These are phyloP conservation scores for Chaenogobius annularis DNA, from an alignment of 2,113 vertebrate species.

Conservation along the genomic window DNA sequence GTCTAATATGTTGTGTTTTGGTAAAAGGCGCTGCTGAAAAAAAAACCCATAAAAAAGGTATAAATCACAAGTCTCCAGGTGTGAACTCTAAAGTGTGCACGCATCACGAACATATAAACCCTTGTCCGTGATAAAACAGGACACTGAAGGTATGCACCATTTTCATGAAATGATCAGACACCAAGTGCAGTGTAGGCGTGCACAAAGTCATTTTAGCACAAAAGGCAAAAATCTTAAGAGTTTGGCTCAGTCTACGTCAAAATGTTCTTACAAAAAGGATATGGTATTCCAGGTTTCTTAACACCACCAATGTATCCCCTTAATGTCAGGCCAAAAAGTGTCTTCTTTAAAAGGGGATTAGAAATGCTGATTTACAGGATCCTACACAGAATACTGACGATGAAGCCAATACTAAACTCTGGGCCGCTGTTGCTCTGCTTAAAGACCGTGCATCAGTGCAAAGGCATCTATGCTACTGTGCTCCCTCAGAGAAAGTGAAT, in stretches of 20 bases:
- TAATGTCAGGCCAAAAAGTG: conserved; percentile 21
- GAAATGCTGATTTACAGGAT: conserved; percentile 21
- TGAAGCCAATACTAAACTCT: conserved; percentile 22
- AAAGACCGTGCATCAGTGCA: conserved; percentile 27
- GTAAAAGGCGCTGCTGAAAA: background rate
- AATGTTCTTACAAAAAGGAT: conserved; percentile 40
- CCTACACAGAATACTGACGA: conserved; percentile 23
- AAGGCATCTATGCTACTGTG: conserved; percentile 36
- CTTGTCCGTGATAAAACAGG: conserved; percentile 41
- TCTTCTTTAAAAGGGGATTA: conserved; percentile 23
- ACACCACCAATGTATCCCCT: conserved; percentile 32
- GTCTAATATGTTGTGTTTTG: conserved; percentile 34
- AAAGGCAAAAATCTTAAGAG: conserved; percentile 44
- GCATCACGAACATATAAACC: conserved; percentile 29
- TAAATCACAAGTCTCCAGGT: conserved; percentile 35
- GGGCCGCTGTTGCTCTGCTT: conserved; percentile 21
- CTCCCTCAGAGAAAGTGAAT: conserved; percentile 40
- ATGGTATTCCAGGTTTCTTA: conserved; percentile 46
- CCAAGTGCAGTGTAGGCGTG: conserved; percentile 23
- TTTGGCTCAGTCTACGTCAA: conserved; percentile 61
- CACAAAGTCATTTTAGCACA: conserved; percentile 30
- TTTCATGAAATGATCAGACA: conserved; percentile 24
- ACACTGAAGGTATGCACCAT: conserved; percentile 38
- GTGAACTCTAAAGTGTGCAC: conserved; percentile 31
- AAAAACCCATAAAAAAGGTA: conserved; percentile 2